phyloP scores from a whole-genome alignment of 30 jellyfish, hydroid and myxozoan species.

The Turritopsis dohrnii region DNA sequence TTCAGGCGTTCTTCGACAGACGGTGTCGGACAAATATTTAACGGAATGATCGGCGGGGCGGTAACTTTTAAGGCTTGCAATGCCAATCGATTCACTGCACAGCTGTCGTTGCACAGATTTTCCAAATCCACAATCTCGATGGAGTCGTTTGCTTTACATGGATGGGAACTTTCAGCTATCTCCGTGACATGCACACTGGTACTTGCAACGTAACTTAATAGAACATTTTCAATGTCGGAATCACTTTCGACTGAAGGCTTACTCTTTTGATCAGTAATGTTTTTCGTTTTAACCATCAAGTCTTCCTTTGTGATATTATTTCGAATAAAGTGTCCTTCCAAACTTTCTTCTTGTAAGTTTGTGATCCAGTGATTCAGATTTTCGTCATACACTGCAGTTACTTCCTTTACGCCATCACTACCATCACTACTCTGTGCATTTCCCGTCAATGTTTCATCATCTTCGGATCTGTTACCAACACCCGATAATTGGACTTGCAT shows the following conservation, averaged over 20 bases:
- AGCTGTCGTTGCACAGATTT: neutral
- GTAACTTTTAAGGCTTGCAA: neutral
- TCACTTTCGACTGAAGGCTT: neutral
- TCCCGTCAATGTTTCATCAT: neutral
- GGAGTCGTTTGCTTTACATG: neutral
- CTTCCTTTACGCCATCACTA: neutral
- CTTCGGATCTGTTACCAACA: neutral
- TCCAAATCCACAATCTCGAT: neutral
- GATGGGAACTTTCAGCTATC: neutral
- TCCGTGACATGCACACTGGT: neutral
- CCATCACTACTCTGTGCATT: neutral
- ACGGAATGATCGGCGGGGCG: neutral
- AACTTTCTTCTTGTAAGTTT: neutral
- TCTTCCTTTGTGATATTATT: neutral
- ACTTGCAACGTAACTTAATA: neutral
- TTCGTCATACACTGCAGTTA: neutral
- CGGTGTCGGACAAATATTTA: neutral
- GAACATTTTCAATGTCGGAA: neutral
- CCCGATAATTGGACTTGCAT: neutral
- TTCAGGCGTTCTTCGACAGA: neutral
- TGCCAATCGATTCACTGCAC: neutral
- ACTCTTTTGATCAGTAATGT: neutral
- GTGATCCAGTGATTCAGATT: neutral
- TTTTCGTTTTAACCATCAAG: neutral
- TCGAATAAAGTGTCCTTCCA: neutral